Conservation (phyloP, 2,888 invertebrate species). For the Ctena decussata region DNA sequence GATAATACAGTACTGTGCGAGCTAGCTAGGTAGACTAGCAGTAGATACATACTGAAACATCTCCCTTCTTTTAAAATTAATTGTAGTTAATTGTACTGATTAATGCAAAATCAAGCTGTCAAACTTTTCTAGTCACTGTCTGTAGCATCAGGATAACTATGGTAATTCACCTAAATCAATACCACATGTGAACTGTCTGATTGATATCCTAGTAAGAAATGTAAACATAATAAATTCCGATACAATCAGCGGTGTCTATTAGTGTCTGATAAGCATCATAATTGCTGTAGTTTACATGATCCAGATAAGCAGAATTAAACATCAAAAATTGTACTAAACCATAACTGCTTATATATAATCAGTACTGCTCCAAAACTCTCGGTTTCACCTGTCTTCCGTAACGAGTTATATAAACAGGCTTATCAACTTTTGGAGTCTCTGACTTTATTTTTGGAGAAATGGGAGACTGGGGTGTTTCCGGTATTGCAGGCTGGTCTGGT, state of each 20-base stretch:
- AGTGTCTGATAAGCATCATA: slow-evolving; percentile 1
- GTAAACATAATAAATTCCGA: not conserved
- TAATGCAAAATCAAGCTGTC: not conserved
- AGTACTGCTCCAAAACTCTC: not conserved
- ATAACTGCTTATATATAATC: not conserved
- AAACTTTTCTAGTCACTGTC: not conserved
- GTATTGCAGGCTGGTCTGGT: not conserved
- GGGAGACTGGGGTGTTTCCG: not conserved
- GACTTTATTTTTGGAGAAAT: not conserved
- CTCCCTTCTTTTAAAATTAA: slow-evolving; percentile 7
- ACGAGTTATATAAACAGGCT: slow-evolving; percentile 10
- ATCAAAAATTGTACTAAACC: not conserved
- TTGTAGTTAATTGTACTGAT: not conserved
- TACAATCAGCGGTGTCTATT: not conserved
- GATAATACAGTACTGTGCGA: not conserved
- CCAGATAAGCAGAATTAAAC: not conserved
- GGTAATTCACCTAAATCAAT: not conserved
- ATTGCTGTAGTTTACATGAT: not conserved
- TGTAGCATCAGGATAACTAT: not conserved
- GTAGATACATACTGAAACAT: slow-evolving; percentile 8
- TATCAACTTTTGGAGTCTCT: not conserved
- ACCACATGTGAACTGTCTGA: not conserved
- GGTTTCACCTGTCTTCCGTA: slow-evolving; percentile 7
- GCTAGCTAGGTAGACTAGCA: slow-evolving; percentile 6
- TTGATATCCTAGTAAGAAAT: not conserved